Base-by-base conservation (phyloP, 1,140 invertebrate genomes). In the Tigriopus japonicus region DNA sequence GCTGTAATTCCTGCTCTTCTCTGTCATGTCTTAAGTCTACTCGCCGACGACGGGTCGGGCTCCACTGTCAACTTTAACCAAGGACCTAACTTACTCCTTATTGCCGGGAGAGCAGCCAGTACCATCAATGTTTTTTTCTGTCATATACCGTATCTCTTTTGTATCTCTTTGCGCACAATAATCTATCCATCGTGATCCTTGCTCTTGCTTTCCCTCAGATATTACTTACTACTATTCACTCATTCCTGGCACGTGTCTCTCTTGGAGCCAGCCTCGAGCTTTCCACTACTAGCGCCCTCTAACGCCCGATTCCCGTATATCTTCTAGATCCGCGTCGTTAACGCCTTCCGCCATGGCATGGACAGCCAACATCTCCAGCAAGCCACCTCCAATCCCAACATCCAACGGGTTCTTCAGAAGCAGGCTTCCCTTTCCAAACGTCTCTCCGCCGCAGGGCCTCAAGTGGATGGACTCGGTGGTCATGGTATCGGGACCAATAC, bases 271-370 rank as follows among this genome's bases (percentile, higher is more conserved):
- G 28, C 28, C 28, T 5, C 9, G 28, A 3, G 3, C 28, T 3
- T 9, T 9, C 28, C 45, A 51, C 21, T 51, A 5, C 15, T 17
- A 51, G 15, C 3, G 15, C 21, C 7, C 15, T 17, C 21, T 51
- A 51, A 51, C 21, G 45, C 40, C 56, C 66, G 69, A 35, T 35
- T 35, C 28, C 28, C 28, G 28, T 35, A 35, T 35, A 35, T 71
- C 69, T 81, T 84, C 69, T 84, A 93, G 90, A 95, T 96, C 75
- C 89, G 92, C 79, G 92, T 95, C 81, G 90, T 95, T 77, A 95
- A 96, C 80, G 92, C 92, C 78, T 96, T 96, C 81, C 89, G 92
- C 75, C 90, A 94, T 81, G 91, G 89, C 73, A 81, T 95, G 78
- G 91, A 96, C 80, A 80, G 86, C 75, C 17, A 23, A 43, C 86